Conservation (phyloP, 2,888 invertebrate species). For the Rhingia campestris region DNA sequence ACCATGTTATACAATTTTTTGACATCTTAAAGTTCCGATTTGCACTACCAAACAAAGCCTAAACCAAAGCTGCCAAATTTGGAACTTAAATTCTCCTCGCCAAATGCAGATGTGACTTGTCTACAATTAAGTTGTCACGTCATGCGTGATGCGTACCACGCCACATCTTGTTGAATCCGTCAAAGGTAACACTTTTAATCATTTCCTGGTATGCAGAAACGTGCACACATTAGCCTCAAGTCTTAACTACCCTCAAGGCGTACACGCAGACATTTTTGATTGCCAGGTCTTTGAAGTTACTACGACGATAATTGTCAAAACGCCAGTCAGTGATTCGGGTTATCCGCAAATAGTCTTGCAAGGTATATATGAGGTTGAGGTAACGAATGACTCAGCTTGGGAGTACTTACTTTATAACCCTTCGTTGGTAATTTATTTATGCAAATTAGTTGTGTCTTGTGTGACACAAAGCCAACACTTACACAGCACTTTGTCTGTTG, state of each 20-base stretch:
- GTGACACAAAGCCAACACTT: conserved; percentile 52
- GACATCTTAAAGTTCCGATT: too few species aligned
- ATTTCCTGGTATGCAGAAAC: too few species aligned
- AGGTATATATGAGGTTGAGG: not conserved
- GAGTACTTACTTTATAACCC: conserved; percentile 44
- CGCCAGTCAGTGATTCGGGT: conserved; percentile 19
- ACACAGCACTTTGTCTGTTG: conserved; percentile 32
- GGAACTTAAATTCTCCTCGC: too few species aligned
- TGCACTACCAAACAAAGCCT: too few species aligned
- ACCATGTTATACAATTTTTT: too few species aligned
- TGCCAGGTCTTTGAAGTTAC: conserved; percentile 42
- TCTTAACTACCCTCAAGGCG: conserved; percentile 20
- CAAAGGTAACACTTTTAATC: too few species aligned
- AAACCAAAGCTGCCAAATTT: too few species aligned
- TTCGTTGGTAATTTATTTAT: conserved; percentile 52
- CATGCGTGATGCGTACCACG: too few species aligned
- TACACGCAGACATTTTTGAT: conserved; percentile 26
- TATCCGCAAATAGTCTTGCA: conserved; percentile 34
- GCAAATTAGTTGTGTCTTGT: conserved; percentile 62
- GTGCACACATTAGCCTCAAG: not conserved
- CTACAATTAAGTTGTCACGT: too few species aligned
- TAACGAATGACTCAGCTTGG: conserved; percentile 17
- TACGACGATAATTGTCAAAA: conserved; percentile 46
- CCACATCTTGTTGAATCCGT: too few species aligned
- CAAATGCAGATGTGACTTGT: too few species aligned